phyloP scores from a whole-genome alignment of 1,140 invertebrate species.

The Agrilus planipennis region DNA sequence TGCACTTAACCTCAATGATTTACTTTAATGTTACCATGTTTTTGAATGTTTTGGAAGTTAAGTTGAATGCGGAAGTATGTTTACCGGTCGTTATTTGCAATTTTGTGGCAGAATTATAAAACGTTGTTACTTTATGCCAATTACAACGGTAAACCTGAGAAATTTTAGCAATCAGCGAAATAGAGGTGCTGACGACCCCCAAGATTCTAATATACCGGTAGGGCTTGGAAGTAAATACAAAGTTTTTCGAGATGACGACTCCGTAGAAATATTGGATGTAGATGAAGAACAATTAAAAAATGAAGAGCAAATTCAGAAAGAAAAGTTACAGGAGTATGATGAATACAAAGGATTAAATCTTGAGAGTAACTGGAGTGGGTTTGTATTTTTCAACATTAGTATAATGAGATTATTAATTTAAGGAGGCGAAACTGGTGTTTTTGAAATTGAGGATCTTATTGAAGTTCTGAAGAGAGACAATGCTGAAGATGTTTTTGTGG shows the following conservation, averaged over 20 bases:
- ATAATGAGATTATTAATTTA: constrained; percentile 8
- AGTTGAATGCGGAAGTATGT: too few species aligned
- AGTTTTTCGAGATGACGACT: constrained; percentile 20
- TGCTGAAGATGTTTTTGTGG: constrained; percentile 70
- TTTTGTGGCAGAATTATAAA: too few species aligned
- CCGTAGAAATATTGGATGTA: constrained; percentile 21
- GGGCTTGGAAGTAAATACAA: too few species aligned
- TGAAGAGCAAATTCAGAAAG: constrained; percentile 11
- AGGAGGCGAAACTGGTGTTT: constrained; percentile 23
- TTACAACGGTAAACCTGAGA: background rate
- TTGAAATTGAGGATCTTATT: constrained; percentile 65
- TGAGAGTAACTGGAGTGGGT: constrained; percentile 13
- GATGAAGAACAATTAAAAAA: constrained; percentile 20
- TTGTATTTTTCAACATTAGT: constrained; percentile 7
- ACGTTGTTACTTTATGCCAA: background rate
- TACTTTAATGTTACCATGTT: too few species aligned
- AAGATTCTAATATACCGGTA: too few species aligned
- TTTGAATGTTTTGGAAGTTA: too few species aligned
- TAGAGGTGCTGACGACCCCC: constrained; percentile 4
- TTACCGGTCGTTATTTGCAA: too few species aligned
- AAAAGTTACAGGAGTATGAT: constrained; percentile 10
- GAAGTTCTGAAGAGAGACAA: constrained; percentile 64
- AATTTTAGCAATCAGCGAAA: constrained; percentile 3
- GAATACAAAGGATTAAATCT: constrained; percentile 20
- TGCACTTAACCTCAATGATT: too few species aligned